Base-by-base conservation (phyloP, 2,113 vertebrate genomes). In the Poeciliopsis turrubarensis region DNA sequence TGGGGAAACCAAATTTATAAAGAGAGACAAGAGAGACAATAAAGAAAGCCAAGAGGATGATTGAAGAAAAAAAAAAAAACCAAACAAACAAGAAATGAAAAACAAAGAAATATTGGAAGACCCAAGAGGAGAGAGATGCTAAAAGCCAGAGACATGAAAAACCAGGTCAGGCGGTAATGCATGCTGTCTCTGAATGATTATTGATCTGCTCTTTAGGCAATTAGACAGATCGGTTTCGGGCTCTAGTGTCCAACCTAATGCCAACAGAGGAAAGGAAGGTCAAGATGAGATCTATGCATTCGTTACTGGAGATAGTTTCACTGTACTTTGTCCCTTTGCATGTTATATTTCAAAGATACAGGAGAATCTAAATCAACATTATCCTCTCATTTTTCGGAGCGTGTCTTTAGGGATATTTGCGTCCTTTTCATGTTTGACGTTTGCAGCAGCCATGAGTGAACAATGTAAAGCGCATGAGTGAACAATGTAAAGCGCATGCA, bases 181-280 rank as follows among this genome's bases (percentile, higher is more conserved):
- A 54, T 32, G 60, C 76, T 74, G 57, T 73, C 17, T 25, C 44
- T 66, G 54, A 75, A 68, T 72, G 51, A 54, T 79, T 83, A 91
- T 89, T 77, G 90, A 91, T 90, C 71, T n/a, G 77, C 77, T 71
- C 80, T 85, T 72, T n/a, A 29, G 15, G 84, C 78, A 88, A 86
- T 90, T 86, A 84, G 78, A 73, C 80, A 61, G 82, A 84, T 88
- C 78, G 60, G 70, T 74, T 84, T 86, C 82, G 70, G 76, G 75
- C 47, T 80, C 31, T 22, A 32, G 47, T 66, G 79, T 76, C 41
- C 69, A 68, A 30, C 26, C 10, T 76, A 60, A 62, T 32, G 29
- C 68, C 25, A 71, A 73, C 66, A 75, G 75, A 78, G 51, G 44
- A 75, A 74, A 73, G 31, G 29, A 79, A 84, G 83, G 84, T 83